A percentile compares a stretch with the other conserved stretches of the same genome.
Evolutionary conservation across 1,140 invertebrate genomes (phyloP).

Genomic region (Microplitis demolitor): DNA sequence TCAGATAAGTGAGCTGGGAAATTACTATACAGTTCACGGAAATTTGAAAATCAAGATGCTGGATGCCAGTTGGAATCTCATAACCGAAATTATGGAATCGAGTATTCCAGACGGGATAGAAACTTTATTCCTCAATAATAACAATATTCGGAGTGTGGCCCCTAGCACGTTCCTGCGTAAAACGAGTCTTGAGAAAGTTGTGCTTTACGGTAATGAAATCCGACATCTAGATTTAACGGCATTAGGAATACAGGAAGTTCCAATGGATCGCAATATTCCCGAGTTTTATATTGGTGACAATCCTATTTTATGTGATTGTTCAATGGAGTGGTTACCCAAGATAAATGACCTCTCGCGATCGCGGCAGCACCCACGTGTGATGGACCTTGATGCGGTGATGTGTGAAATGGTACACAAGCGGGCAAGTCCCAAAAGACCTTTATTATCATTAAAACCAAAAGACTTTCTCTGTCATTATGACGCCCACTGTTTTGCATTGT

Average conservation of each 20-base stretch:
- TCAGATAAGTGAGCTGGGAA: slow-evolving; percentile 79
- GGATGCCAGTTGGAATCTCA: slow-evolving; percentile 76
- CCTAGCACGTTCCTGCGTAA: slow-evolving; percentile 76
- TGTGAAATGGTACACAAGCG: slow-evolving; percentile 87
- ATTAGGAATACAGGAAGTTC: slow-evolving; percentile 70
- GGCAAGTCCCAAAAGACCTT: slow-evolving; percentile 78
- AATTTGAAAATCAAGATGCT: slow-evolving; percentile 74
- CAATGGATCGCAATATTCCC: slow-evolving; percentile 69
- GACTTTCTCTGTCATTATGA: slow-evolving; percentile 92
- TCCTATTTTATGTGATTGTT: slow-evolving; percentile 82
- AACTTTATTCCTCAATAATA: slow-evolving; percentile 77
- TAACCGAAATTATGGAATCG: slow-evolving; percentile 69
- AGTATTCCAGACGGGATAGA: slow-evolving; percentile 76
- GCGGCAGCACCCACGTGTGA: slow-evolving; percentile 84
- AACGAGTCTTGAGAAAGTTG: slow-evolving; percentile 71
- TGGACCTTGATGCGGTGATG: slow-evolving; percentile 89
- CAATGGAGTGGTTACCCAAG: slow-evolving; percentile 83
- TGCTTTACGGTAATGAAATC: slow-evolving; percentile 77
- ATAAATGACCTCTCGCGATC: slow-evolving; percentile 73
- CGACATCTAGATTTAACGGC: slow-evolving; percentile 74
- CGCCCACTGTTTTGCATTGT: slow-evolving; percentile 89
- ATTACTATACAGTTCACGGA: slow-evolving; percentile 69
- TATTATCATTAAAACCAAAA: slow-evolving; percentile 82
- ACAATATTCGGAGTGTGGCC: slow-evolving; percentile 72
- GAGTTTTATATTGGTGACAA: slow-evolving; percentile 82